Evolutionary conservation across 2,113 vertebrate species (phyloP), one percentile per base, ranked within the genome.

Genomic region (Hippoglossus stenolepis): DNA sequence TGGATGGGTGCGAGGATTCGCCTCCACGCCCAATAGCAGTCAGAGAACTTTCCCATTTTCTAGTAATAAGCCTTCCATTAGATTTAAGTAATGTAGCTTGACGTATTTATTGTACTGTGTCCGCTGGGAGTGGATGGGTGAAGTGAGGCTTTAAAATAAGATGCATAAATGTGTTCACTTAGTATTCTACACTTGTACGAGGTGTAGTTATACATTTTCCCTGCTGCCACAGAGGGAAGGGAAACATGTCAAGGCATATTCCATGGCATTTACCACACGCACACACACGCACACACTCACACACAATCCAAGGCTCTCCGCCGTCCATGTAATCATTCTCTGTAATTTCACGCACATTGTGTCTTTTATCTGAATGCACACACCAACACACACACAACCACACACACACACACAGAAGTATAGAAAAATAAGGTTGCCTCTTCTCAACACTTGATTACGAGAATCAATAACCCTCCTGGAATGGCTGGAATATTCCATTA

Each of bases 391-490:
- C 54, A 59, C 73, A 81, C 70, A 77, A 76, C 75, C 58, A 80
- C 79, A 78, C 35, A 17, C 49, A 40, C 15, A 75, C 73, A 81
- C 67, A 77, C 66, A 53, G 31, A 75, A 78, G 62, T 57, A 49
- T 59, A 66, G 67, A 80, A 83, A 83, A 89, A 85, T 70, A 86
- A 73, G 58, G 73, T 43, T 54, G 49, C 60, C 68, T 67, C 82
- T 76, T 82, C 62, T 80, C 74, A 70, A 79, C 65, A 85, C 82
- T 91, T 85, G 78, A 90, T 91, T 85, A 85, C 43, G 45, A 64
- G 79, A 90, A 89, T 91, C 87, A 87, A 87, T 88, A 87, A 75
- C 45, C 67, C 67, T 62, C 54, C 68, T 75, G 84, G 68, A 85
- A 81, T 54, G 64, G 77, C 67, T 82, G 62, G 72, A 85, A 85